Evolutionary conservation across 1,140 invertebrate species (phyloP).

Genomic region (Saccostrea glomerata): DNA sequence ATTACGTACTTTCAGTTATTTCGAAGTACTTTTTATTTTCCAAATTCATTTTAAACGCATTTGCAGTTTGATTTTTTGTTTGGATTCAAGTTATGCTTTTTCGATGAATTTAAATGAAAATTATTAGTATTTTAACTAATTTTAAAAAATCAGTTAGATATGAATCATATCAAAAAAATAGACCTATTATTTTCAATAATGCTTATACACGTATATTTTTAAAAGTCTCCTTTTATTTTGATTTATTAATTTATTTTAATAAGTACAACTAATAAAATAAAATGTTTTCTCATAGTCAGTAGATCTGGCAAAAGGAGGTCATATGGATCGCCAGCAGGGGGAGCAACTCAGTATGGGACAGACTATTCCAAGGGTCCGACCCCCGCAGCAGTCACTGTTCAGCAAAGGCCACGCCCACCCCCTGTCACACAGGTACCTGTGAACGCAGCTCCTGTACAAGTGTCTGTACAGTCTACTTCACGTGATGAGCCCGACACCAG

Average conservation of each 20-base stretch:
- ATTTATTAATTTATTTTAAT: neutral
- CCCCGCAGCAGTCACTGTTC: conserved; percentile 22
- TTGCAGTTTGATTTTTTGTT: neutral
- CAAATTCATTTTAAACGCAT: neutral
- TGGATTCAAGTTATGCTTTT: neutral
- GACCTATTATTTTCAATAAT: too few relatives aligned
- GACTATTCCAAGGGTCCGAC: conserved; percentile 64
- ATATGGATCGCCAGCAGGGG: conserved; percentile 24
- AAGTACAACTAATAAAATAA: too few relatives aligned
- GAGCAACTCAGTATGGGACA: conserved; percentile 60
- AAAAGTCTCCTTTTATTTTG: neutral
- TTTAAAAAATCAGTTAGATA: too few relatives aligned
- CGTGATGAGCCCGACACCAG: conserved; percentile 35
- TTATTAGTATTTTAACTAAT: neutral
- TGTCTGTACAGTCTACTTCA: too few relatives aligned
- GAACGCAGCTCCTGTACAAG: conserved; percentile 45
- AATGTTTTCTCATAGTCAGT: conserved; percentile 36
- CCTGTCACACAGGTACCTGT: conserved; percentile 54
- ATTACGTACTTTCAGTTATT: neutral
- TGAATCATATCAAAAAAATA: too few relatives aligned
- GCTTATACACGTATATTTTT: too few relatives aligned
- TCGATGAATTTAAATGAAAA: too few relatives aligned
- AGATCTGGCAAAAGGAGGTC: conserved; percentile 51
- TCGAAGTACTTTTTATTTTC: neutral
- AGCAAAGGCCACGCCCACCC: conserved; percentile 56